These are phyloP conservation scores for Limenitis camilla DNA, from an alignment of 2,888 invertebrate species.

Conservation along the genomic window DNA sequence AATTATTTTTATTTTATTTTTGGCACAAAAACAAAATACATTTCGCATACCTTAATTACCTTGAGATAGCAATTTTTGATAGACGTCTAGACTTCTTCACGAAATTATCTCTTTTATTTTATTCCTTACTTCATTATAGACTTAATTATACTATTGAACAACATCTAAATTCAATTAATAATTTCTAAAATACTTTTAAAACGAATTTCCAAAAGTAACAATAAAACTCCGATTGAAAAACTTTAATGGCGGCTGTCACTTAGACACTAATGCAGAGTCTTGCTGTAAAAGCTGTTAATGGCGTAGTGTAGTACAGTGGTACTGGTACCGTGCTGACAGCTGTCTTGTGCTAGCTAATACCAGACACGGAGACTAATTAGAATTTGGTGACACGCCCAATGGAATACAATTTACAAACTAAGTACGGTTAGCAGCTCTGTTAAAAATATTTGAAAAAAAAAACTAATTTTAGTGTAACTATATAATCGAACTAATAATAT, in stretches of 20 bases:
- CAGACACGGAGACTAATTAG: slow-evolving; percentile 70
- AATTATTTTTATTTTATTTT: too few species aligned
- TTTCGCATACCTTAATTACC: too few species aligned
- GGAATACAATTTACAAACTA: slow-evolving; percentile 45
- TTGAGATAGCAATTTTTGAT: too few species aligned
- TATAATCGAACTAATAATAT: neutral
- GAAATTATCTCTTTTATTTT: too few species aligned
- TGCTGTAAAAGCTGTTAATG: slow-evolving; percentile 20
- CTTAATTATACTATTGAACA: too few species aligned
- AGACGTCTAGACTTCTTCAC: too few species aligned
- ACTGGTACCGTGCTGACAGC: slow-evolving; percentile 33
- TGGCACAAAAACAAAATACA: too few species aligned
- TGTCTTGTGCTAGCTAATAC: slow-evolving; percentile 59
- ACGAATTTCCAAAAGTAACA: neutral
- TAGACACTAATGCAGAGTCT: slow-evolving; percentile 16
- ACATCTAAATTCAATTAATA: too few species aligned
- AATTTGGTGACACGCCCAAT: slow-evolving; percentile 66
- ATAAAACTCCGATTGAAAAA: neutral
- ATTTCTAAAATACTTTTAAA: neutral
- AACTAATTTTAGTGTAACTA: too few species aligned
- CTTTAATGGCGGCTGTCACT: slow-evolving; percentile 3
- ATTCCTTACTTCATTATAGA: too few species aligned
- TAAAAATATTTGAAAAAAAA: neutral
- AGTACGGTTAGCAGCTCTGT: slow-evolving; percentile 38
- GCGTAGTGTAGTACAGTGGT: slow-evolving; percentile 1